Base-by-base conservation (phyloP, 2,797 vertebrate genomes). In the Pteronotus mesoamericanus region DNA sequence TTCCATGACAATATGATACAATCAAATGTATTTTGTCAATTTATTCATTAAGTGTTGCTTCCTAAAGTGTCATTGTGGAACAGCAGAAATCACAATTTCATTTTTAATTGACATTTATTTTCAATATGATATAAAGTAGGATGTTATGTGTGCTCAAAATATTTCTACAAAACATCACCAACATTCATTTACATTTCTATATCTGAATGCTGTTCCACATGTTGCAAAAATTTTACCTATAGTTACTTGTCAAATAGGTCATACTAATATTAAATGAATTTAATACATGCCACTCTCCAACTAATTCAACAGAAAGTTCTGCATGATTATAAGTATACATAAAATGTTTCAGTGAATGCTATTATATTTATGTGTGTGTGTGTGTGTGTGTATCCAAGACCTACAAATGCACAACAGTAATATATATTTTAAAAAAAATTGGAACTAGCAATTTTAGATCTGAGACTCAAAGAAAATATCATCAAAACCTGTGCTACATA, bases 21-120 rank as follows among this genome's bases (percentile, higher is more conserved):
- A 72, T 92, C 55, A 88, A 77, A 88, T n/a, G 92, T 46, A 64
- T 53, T 78, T 91, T 71, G 59, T 77, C 96, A 61, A 94, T 88
- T 96, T 82, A 93, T 88, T 96, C 29, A 83, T 53, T 94, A 96
- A 95, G 46, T 96, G 11, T 68, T 55, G 1, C 32, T 59, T 80
- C 90, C 39, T 92, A 57, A 94, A 75, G 32, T 77, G 37, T 87
- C 59, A 46, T 71, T 77, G 44, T 89, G 57, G 39, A 64, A 92
- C 84, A 57, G 32, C 39, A 87, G 22, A 84, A 90, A 95, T 57
- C 5, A 57, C 11, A n/a, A 64, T 14, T 87, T 94, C 84, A 95
- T 61, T 94, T 92, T 96, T 87, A 94, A 84, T 87, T 74, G 48
- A 39, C 51, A 26, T 16, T 89, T 92, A 92, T 91, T 83, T 92